Percentiles rank a stretch among this genome's conserved stretches.
These are phyloP conservation scores for Carcina quercana DNA, from an alignment of 2,888 invertebrate species.

Conservation along the genomic window DNA sequence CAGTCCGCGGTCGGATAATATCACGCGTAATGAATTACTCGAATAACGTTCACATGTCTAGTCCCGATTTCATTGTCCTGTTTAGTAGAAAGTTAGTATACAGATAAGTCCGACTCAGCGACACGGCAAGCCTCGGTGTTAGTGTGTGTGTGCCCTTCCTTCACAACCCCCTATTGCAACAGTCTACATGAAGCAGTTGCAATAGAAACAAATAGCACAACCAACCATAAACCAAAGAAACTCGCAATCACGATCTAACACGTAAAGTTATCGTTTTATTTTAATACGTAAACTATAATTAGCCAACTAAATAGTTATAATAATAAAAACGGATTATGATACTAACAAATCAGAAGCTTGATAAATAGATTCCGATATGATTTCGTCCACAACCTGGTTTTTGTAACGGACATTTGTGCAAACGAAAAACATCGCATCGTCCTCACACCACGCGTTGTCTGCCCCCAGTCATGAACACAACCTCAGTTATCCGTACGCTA, in stretches of 20 bases:
- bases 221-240: constrained; percentile 62
- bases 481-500: too few species aligned
- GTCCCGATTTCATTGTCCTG: too few species aligned
- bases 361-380: too few species aligned
- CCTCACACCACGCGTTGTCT: constrained; percentile 53
- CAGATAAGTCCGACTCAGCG: too few species aligned
- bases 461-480: constrained; percentile 55
- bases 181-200: constrained; percentile 17
- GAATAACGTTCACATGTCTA: too few species aligned
- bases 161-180: constrained; percentile 36
- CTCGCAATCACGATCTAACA: constrained; percentile 61
- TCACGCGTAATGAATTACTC: too few species aligned
- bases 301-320: constrained; percentile 56
- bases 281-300: constrained; percentile 56
- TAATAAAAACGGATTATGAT: constrained; percentile 40
- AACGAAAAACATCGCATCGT: constrained; percentile 5
- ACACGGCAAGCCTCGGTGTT: constrained; percentile 24
- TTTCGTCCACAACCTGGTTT: too few species aligned
- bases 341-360: constrained; percentile 42
- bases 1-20: too few species aligned
- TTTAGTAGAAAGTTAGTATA: too few species aligned
- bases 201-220: constrained; percentile 53
- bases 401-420: too few species aligned
- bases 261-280: constrained; percentile 63
- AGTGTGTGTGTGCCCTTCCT: constrained; percentile 46